Percentiles rank a stretch among this genome's conserved stretches.
These are phyloP conservation scores for Malacoraja senta DNA, from an alignment of 2,797 vertebrate species.

Conservation along the genomic window DNA sequence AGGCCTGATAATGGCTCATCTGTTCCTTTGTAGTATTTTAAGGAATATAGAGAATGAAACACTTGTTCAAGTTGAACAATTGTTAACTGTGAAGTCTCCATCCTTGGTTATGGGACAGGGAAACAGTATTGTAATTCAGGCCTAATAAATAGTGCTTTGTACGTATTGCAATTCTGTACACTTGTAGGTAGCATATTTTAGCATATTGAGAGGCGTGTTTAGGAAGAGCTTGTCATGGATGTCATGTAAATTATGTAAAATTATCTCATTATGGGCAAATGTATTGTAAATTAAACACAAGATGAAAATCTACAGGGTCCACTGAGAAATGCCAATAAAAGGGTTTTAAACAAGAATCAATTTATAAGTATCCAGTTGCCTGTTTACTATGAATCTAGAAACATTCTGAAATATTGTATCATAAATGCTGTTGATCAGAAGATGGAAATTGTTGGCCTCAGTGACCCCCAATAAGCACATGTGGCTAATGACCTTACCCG, in stretches of 20 bases:
- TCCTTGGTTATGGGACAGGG: slow-evolving; percentile 25
- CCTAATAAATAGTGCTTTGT: slow-evolving; percentile 37
- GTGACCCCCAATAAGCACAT: neutral
- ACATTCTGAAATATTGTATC: neutral
- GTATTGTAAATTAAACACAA: slow-evolving; percentile 37
- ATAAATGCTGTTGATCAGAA: slow-evolving; percentile 4
- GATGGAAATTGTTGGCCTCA: neutral
- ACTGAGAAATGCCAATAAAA: slow-evolving; percentile 38
- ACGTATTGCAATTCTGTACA: slow-evolving; percentile 38
- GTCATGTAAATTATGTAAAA: slow-evolving; percentile 38
- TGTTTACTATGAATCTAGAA: slow-evolving; percentile 1
- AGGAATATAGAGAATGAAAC: slow-evolving; percentile 16
- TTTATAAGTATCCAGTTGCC: slow-evolving; percentile 34
- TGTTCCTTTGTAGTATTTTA: slow-evolving; percentile 26
- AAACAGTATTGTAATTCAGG: slow-evolving; percentile 37
- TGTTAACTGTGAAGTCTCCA: slow-evolving; percentile 34
- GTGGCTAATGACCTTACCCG: neutral
- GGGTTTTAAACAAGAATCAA: slow-evolving; percentile 18
- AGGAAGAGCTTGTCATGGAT: slow-evolving; percentile 35
- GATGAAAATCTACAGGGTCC: slow-evolving; percentile 38
- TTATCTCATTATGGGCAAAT: slow-evolving; percentile 39
- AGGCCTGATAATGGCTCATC: slow-evolving; percentile 19
- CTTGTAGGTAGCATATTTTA: slow-evolving; percentile 36
- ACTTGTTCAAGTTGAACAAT: slow-evolving; percentile 27
- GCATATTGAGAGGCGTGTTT: slow-evolving; percentile 14